These are phyloP conservation scores for Telenomus remus DNA, from an alignment of 1,140 invertebrate genomes.

Conservation along the genomic window DNA sequence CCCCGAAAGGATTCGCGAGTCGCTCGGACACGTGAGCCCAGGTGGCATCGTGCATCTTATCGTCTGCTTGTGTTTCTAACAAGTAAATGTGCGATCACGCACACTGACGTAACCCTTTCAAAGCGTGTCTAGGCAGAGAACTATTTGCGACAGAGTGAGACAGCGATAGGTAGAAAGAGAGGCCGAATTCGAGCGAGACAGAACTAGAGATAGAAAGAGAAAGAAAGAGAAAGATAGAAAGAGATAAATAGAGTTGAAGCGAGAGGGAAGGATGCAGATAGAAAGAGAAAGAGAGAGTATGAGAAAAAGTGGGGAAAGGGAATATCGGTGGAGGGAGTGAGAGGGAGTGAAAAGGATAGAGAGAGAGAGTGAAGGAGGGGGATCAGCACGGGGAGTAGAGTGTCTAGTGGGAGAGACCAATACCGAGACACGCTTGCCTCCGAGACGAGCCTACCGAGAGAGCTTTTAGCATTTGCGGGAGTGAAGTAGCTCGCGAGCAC, in stretches of 20 bases:
- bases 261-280: too few relatives aligned
- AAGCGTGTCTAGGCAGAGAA: conserved; percentile 67
- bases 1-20: conserved; percentile 15
- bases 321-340: conserved; percentile 43
- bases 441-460: conserved; percentile 49
- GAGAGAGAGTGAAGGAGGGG: conserved; percentile 30
- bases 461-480: conserved; percentile 52
- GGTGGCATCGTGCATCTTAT: conserved; percentile 58
- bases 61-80: too few relatives aligned
- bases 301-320: conserved; percentile 44
- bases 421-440: conserved; percentile 49
- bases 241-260: too few relatives aligned
- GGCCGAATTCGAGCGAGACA: too few relatives aligned
- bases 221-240: too few relatives aligned
- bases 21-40: conserved; percentile 37
- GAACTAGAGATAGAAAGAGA: too few relatives aligned
- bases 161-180: not conserved
- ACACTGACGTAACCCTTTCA: conserved; percentile 56
- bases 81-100: too few relatives aligned
- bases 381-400: conserved; percentile 17
- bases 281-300: too few relatives aligned
- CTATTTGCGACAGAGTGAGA: conserved; percentile 69
- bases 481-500: conserved; percentile 53
- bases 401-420: conserved; percentile 47
- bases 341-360: conserved; percentile 41